Conservation (phyloP, 2,888 invertebrate genomes). For the Spatulosminthurus flaviceps region DNA sequence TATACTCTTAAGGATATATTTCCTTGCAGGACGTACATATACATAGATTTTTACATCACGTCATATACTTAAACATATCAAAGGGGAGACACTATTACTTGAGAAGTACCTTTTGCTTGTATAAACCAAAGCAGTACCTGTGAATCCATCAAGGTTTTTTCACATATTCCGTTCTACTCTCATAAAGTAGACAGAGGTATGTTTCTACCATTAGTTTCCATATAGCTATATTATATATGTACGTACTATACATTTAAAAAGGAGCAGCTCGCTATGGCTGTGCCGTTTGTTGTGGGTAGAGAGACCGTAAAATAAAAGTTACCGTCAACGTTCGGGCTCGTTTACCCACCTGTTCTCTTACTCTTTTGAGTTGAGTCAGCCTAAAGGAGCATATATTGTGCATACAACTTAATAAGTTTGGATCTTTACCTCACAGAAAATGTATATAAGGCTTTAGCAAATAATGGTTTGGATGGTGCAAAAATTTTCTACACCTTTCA, state of each 20-base stretch:
- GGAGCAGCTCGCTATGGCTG: background rate
- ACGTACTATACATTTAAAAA: background rate
- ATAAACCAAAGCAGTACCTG: background rate
- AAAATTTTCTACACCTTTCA: constrained; percentile 1
- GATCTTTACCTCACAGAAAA: background rate
- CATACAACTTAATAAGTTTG: background rate
- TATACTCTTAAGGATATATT: background rate
- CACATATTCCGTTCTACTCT: constrained; percentile 18
- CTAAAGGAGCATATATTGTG: background rate
- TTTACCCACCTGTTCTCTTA: background rate
- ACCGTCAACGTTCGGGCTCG: constrained; percentile 7
- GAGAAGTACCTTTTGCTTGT: background rate
- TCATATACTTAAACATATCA: background rate
- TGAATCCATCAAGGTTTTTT: constrained; percentile 18
- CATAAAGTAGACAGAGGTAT: background rate
- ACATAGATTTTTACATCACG: background rate
- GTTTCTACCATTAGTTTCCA: too few relatives aligned
- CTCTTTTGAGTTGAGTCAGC: too few relatives aligned
- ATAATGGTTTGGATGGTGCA: background rate
- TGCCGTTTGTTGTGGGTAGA: constrained; percentile 10
- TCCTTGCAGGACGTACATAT: background rate
- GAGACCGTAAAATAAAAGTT: constrained; percentile 4
- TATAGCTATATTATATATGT: too few relatives aligned
- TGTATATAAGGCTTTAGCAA: background rate
- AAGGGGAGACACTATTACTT: background rate